Percentiles rank a stretch among this genome's conserved stretches.
phyloP scores from a whole-genome alignment of 2,113 vertebrate species.

The Stigmatopora nigra region DNA sequence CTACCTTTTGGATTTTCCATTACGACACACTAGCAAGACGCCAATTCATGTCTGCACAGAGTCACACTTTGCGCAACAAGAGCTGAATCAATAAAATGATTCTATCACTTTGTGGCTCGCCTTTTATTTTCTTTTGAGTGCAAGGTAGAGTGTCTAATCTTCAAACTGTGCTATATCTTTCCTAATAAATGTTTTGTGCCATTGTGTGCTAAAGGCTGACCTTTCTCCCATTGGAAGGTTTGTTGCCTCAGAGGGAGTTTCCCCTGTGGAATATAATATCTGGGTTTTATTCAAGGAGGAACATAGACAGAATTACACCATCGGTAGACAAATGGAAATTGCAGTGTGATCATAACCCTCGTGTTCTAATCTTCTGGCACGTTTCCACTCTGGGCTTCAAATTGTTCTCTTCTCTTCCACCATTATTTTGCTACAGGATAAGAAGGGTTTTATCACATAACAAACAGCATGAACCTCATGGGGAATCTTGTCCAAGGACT shows the following conservation, averaged over 20 bases:
- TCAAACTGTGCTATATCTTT: constrained; percentile 21
- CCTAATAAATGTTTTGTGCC: constrained; percentile 23
- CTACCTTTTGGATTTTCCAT: constrained; percentile 16
- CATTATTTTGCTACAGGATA: background rate
- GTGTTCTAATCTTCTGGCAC: constrained; percentile 32
- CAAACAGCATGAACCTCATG: background rate
- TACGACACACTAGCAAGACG: constrained; percentile 11
- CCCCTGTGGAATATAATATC: constrained; percentile 17
- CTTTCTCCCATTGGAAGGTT: constrained; percentile 15
- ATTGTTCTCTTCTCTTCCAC: background rate
- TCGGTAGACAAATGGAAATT: constrained; percentile 25
- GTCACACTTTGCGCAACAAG: constrained; percentile 30
- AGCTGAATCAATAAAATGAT: constrained; percentile 31
- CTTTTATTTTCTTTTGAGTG: constrained; percentile 29
- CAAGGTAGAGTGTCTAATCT: constrained; percentile 33
- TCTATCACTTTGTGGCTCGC: constrained; percentile 34
- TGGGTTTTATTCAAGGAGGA: constrained; percentile 27
- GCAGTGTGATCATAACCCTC: constrained; percentile 23
- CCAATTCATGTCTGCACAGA: constrained; percentile 27
- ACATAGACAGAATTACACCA: constrained; percentile 27
- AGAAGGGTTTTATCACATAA: background rate
- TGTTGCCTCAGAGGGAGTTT: constrained; percentile 9
- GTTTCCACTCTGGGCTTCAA: constrained; percentile 21
- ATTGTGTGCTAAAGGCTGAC: constrained; percentile 24
- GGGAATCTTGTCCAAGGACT: background rate